Percentiles rank a stretch among this genome's conserved stretches.
Conservation (phyloP, 2,888 invertebrate species). For the Polia nebulosa region DNA sequence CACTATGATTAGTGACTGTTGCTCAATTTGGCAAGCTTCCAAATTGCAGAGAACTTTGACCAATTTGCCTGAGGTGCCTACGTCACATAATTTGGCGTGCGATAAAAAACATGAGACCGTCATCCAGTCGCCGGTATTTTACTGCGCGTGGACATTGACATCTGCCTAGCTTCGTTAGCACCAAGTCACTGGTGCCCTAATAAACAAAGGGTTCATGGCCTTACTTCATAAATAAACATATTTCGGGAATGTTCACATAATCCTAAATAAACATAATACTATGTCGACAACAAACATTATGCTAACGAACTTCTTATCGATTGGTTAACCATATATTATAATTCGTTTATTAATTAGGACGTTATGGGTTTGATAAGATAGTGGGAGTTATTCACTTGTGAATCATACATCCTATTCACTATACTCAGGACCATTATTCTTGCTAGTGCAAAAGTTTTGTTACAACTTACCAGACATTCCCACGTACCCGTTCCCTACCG, state of each 20-base stretch:
- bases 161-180: conserved; percentile 37
- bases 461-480: conserved; percentile 24
- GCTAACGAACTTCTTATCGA: conserved; percentile 38
- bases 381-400: conserved; percentile 38
- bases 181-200: conserved; percentile 18
- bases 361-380: conserved; percentile 43
- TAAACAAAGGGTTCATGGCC: conserved; percentile 37
- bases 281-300: conserved; percentile 18
- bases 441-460: conserved; percentile 6
- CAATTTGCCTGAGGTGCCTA: conserved; percentile 69
- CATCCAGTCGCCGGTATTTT: conserved; percentile 47
- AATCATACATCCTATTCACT: conserved; percentile 24
- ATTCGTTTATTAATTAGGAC: conserved; percentile 45
- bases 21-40: conserved; percentile 72
- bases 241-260: conserved; percentile 9
- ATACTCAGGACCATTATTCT: conserved; percentile 13
- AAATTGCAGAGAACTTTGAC: conserved; percentile 75
- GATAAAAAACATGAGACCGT: conserved; percentile 50
- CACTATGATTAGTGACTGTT: conserved; percentile 69
- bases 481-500: conserved; percentile 9
- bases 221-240: conserved; percentile 38
- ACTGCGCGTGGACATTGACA: conserved; percentile 53
- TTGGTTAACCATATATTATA: conserved; percentile 36
- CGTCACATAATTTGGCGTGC: conserved; percentile 61
- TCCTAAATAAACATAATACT: conserved; percentile 14